phyloP scores from a whole-genome alignment of 1,140 invertebrate species.

The Leguminivora glycinivorella region DNA sequence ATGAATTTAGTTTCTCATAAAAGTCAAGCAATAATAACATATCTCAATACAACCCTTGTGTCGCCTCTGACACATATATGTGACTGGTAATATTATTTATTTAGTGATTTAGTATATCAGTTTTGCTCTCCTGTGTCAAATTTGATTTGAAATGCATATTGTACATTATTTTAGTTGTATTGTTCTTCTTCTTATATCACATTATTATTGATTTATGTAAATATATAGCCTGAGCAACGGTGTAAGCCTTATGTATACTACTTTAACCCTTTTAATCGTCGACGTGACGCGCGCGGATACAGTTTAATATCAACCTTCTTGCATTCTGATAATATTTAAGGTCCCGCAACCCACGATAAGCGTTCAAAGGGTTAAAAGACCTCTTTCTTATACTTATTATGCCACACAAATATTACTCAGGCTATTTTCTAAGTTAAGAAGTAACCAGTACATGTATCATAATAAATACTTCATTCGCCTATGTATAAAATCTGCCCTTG shows the following conservation, averaged over 20 bases:
- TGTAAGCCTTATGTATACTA: neutral
- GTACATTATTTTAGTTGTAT: neutral
- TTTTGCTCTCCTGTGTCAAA: neutral
- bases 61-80: neutral
- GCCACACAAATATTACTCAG: conserved; percentile 12
- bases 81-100: neutral
- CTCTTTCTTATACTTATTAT: too few species aligned
- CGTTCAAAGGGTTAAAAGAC: too few species aligned
- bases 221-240: neutral
- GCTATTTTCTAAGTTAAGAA: neutral
- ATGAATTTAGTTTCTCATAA: too few species aligned
- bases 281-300: too few species aligned
- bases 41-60: neutral
- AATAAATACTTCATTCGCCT: too few species aligned
- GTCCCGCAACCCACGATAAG: too few species aligned
- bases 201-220: neutral
- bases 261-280: neutral
- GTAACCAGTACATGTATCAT: neutral
- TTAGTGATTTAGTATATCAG: neutral
- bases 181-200: neutral
- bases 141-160: neutral
- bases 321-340: too few species aligned
- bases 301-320: too few species aligned
- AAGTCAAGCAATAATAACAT: neutral
- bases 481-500: neutral